Evolutionary conservation across 2,888 invertebrate species (phyloP).

Genomic region (Amiota communis): DNA sequence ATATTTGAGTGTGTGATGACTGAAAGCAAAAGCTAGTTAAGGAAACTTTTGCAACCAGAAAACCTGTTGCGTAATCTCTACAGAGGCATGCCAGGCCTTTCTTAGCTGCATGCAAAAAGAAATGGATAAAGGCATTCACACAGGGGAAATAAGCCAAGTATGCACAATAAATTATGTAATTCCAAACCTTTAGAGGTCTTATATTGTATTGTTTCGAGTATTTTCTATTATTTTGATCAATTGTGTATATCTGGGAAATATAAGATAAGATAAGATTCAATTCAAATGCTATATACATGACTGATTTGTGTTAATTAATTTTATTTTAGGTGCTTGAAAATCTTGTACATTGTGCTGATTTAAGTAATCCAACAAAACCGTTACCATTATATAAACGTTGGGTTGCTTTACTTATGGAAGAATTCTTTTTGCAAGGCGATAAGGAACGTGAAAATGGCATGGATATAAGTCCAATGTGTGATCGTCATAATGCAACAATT

Average conservation of each 20-base stretch:
- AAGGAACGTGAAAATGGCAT: conserved; percentile 94
- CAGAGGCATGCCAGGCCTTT: too few species aligned
- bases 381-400: conserved; percentile 93
- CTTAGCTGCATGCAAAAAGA: too few species aligned
- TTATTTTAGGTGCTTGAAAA: conserved; percentile 95
- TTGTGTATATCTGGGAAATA: too few species aligned
- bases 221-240: neutral
- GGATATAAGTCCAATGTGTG: conserved; percentile 99
- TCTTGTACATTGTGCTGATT: conserved; percentile 98
- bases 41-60: too few species aligned
- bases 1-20: too few species aligned
- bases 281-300: neutral
- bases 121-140: too few species aligned
- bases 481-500: conserved; percentile 95
- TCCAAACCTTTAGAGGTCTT: too few species aligned
- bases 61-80: too few species aligned
- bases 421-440: conserved; percentile 99
- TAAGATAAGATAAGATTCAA: too few species aligned
- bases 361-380: conserved; percentile 98
- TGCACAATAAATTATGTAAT: too few species aligned
- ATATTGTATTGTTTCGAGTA: neutral
- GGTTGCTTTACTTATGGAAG: conserved; percentile 97
- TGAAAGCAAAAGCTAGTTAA: too few species aligned
- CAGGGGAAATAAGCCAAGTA: too few species aligned
- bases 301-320: neutral